Evolutionary conservation across 2,888 invertebrate species (phyloP).

Genomic region (Diarsia rubi): DNA sequence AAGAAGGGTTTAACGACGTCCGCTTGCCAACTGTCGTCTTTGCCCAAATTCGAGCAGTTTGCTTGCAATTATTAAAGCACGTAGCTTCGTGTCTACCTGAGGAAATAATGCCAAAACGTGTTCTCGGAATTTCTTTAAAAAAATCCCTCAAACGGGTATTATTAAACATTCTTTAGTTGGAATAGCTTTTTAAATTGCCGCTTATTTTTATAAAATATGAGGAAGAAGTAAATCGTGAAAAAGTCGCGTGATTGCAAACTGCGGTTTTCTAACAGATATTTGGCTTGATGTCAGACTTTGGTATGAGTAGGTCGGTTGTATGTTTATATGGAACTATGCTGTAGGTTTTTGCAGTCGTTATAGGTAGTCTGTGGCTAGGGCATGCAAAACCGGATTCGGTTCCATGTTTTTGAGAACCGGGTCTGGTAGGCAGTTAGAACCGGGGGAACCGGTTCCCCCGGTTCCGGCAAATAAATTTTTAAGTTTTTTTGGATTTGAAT

Average conservation of each 20-base stretch:
- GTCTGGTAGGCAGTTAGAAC: too few species aligned
- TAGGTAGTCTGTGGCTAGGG: too few species aligned
- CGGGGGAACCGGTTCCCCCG: too few species aligned
- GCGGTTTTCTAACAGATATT: neutral
- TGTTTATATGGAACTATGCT: neutral
- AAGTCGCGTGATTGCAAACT: constrained; percentile 17
- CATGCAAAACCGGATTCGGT: too few species aligned
- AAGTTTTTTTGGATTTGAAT: too few species aligned
- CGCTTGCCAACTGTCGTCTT: constrained; percentile 62
- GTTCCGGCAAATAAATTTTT: too few species aligned
- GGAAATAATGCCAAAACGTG: constrained; percentile 56
- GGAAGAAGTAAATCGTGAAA: neutral
- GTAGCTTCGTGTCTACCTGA: constrained; percentile 48
- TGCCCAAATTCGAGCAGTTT: constrained; percentile 46
- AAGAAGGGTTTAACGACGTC: constrained; percentile 52
- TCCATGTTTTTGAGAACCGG: too few species aligned
- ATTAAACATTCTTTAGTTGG: constrained; percentile 42
- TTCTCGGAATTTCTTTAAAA: constrained; percentile 21
- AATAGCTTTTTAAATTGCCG: constrained; percentile 31
- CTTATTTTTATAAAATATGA: constrained; percentile 26
- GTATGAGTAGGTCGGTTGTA: neutral
- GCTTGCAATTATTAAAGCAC: constrained; percentile 61
- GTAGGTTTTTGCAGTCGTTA: neutral
- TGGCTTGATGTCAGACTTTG: neutral
- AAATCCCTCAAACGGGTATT: constrained; percentile 19